These are phyloP conservation scores for Cynopterus sphinx DNA, from an alignment of 2,797 vertebrate species.

Conservation along the genomic window DNA sequence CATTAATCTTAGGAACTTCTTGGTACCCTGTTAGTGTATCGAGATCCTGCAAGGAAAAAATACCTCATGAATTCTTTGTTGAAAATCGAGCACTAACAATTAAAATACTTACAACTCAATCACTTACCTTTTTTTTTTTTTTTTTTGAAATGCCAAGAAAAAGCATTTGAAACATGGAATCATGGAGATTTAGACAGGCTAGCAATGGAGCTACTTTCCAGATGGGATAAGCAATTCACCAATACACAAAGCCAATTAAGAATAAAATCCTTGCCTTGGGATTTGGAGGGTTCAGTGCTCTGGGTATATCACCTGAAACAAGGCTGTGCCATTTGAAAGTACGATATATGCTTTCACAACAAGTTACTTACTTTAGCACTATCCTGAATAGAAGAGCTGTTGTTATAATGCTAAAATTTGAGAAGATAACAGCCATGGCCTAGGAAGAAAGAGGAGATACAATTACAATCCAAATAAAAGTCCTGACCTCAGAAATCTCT, in stretches of 20 bases:
- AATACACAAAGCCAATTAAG: constrained; percentile 17
- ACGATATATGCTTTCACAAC: constrained; percentile 61
- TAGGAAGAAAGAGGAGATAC: constrained; percentile 83
- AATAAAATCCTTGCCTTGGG: constrained; percentile 44
- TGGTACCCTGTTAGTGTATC: not conserved
- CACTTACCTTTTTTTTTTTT: not conserved
- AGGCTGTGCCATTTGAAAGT: not conserved
- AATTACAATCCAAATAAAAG: constrained; percentile 73
- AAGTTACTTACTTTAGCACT: constrained; percentile 94
- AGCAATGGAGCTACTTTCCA: not conserved
- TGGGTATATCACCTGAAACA: constrained; percentile 39
- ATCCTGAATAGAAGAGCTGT: constrained; percentile 97
- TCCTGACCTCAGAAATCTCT: constrained; percentile 51
- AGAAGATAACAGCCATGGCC: constrained; percentile 98
- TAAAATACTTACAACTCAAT: not conserved
- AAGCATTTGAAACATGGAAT: not conserved
- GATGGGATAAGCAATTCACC: not conserved
- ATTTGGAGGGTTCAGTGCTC: constrained; percentile 8
- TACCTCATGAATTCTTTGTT: not conserved
- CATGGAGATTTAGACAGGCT: not conserved
- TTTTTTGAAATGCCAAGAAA: constrained; percentile 12
- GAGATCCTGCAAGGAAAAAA: not conserved
- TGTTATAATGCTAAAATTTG: constrained; percentile 98
- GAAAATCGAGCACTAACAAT: constrained; percentile 43
- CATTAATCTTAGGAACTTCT: constrained; percentile 4